phyloP scores from a whole-genome alignment of 2,797 vertebrate species.

The Rhincodon typus region DNA sequence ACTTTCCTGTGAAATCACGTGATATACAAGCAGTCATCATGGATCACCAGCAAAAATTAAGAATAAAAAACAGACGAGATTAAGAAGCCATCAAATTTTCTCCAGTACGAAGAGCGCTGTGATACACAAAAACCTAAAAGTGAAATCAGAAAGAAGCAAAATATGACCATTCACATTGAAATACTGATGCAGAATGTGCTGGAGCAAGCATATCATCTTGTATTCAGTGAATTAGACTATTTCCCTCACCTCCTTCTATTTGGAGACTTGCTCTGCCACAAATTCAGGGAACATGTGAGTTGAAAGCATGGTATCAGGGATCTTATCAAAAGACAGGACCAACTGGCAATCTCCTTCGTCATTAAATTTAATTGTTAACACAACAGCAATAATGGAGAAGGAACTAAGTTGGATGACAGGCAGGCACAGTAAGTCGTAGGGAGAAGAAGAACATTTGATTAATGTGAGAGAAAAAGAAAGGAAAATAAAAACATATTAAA shows the following conservation, averaged over 20 bases:
- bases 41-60: neutral
- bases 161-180: neutral
- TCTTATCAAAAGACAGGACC: neutral
- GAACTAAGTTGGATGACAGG: neutral
- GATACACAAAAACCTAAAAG: neutral
- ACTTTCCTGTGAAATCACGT: neutral
- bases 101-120: neutral
- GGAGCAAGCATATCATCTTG: no score
- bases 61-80: neutral
- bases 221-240: neutral
- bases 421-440: neutral
- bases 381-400: neutral
- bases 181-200: no score
- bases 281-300: neutral
- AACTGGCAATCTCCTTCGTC: neutral
- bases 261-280: neutral
- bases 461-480: no score
- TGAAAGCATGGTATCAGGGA: neutral
- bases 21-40: neutral
- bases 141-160: neutral
- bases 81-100: neutral
- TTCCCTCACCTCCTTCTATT: neutral
- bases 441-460: neutral
- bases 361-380: neutral
- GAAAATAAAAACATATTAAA: neutral